Evolutionary conservation across 1,140 invertebrate species (phyloP).

Genomic region (Frieseomelitta varia): DNA sequence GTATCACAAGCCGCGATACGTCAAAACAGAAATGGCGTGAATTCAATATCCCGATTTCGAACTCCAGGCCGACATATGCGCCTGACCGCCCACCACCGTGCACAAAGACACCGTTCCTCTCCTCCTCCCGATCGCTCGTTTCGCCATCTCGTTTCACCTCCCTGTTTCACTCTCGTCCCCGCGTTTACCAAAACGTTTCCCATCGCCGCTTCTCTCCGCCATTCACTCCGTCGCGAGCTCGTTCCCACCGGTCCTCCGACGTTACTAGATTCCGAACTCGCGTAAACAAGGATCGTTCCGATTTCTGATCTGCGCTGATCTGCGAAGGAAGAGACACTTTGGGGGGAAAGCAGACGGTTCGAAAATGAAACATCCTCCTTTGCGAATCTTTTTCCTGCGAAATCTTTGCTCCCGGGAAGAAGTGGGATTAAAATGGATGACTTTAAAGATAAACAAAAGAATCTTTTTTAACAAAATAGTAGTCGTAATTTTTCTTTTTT

Average conservation of each 20-base stretch:
- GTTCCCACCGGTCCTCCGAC: not conserved
- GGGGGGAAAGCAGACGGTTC: too few relatives aligned
- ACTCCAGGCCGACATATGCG: slow-evolving; percentile 59
- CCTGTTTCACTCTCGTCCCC: too few relatives aligned
- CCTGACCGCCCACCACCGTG: slow-evolving; percentile 13
- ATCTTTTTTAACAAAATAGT: too few relatives aligned
- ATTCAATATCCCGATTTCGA: slow-evolving; percentile 78
- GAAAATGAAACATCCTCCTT: not conserved
- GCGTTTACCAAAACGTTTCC: not conserved
- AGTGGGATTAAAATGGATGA: too few relatives aligned
- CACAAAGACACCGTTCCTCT: slow-evolving; percentile 41
- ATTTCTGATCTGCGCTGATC: too few relatives aligned
- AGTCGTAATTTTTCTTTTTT: too few relatives aligned
- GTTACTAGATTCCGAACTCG: not conserved
- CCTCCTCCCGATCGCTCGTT: slow-evolving; percentile 4
- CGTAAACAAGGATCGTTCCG: not conserved
- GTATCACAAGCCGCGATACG: slow-evolving; percentile 75
- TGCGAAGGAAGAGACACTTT: too few relatives aligned
- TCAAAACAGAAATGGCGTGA: slow-evolving; percentile 81
- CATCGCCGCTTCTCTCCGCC: not conserved
- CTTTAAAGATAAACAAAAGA: too few relatives aligned
- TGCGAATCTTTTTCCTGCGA: not conserved
- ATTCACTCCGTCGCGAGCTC: not conserved
- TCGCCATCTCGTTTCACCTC: not conserved
- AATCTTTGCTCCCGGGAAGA: too few relatives aligned